phyloP scores from a whole-genome alignment of 2,797 vertebrate species.

The Hoplostethus mediterraneus region DNA sequence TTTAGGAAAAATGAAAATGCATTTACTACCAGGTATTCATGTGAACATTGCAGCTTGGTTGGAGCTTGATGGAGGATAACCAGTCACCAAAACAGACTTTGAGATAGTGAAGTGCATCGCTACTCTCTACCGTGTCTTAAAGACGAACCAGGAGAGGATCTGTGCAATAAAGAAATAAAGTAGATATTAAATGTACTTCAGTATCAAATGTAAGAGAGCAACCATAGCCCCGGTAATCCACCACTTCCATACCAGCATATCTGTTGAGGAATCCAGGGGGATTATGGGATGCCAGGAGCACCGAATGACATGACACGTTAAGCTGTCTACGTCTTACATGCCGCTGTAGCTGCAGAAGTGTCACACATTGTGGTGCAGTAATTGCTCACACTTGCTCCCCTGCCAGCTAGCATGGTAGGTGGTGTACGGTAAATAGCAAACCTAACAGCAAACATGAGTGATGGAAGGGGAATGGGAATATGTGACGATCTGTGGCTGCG shows the following conservation, averaged over 20 bases:
- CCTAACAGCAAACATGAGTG: conserved; percentile 10
- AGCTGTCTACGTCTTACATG: conserved; percentile 61
- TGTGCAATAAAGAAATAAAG: background rate
- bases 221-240: conserved; percentile 24
- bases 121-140: too few relatives aligned
- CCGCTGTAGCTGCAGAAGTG: conserved; percentile 44
- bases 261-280: conserved; percentile 60
- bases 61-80: background rate
- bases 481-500: conserved; percentile 21
- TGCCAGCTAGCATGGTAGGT: conserved; percentile 3
- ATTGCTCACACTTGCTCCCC: conserved; percentile 40
- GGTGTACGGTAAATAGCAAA: conserved; percentile 28
- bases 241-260: conserved; percentile 43
- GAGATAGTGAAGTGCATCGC: too few relatives aligned
- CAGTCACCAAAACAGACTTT: background rate
- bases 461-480: conserved; percentile 20
- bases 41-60: background rate
- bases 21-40: background rate
- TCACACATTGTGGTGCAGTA: conserved; percentile 40
- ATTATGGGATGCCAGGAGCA: conserved; percentile 66
- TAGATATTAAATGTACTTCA: background rate
- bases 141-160: too few relatives aligned
- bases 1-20: background rate
- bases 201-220: conserved; percentile 33
- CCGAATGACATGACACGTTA: conserved; percentile 67